Base-by-base conservation (phyloP, 2,797 vertebrate genomes). In the Emys orbicularis region DNA sequence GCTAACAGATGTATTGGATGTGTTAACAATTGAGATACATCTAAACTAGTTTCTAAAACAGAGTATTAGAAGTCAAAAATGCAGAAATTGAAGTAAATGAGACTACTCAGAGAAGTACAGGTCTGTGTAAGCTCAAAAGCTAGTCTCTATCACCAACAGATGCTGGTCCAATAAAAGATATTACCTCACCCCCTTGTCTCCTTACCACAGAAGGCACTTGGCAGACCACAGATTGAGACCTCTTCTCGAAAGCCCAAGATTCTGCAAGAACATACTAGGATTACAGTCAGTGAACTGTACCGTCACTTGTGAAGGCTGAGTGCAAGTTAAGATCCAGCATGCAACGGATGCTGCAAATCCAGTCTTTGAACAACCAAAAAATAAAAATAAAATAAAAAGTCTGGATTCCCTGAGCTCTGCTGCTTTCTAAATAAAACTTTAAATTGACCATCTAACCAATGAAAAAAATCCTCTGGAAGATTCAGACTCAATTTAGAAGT, bases 401-500 rank as follows among this genome's bases (percentile, higher is more conserved):
- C 25, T 50, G 9, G 11, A 79, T 85, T 83, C 90, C 79, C 87
- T 31, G 89, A 89, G 41, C 16, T 54, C 27, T 89, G 25, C 12
- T 79, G 29, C 41, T 81, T 25, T 90, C 84, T 82, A 74, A 85
- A 83, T 79, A 23, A 92, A 90, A 89, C 79, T 92, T 86, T 77
- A 92, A 79, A 79, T 44, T 84, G 37, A 49, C 44, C 59, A 87
- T 79, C 12, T 89, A 74, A 91, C 29, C 65, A 76, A 34, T 80
- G 29, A 82, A 94, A 88, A 79, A n/a, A 88, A 59, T 18, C 82
- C 85, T 68, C 15, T 5, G 21, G 74, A 88, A 93, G 50, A 85
- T 88, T 92, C 57, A 90, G 34, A 74, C 89, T 76, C 29, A 87
- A 2, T 52, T 93, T 88, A 84, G 88, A 85, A 94, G n/a, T 57